Conservation (phyloP, 2,113 vertebrate species). For the Pangasianodon hypophthalmus region DNA sequence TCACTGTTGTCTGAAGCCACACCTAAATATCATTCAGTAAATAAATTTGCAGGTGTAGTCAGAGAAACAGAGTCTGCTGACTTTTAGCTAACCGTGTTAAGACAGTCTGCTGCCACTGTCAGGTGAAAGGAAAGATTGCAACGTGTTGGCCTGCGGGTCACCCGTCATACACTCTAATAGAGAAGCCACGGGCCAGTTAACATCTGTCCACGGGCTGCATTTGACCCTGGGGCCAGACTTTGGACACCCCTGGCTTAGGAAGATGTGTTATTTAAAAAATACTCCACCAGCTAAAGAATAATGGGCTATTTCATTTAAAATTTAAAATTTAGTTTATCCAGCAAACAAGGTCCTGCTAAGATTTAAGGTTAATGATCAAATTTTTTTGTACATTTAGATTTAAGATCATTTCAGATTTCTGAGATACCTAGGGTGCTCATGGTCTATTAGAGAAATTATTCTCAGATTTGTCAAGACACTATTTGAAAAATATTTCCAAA, state of each 20-base stretch:
- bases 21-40: neutral
- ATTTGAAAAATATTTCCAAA: neutral
- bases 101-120: neutral
- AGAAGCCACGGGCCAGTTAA: neutral
- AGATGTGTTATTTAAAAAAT: neutral
- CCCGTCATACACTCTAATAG: neutral
- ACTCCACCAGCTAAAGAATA: neutral
- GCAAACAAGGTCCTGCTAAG: neutral
- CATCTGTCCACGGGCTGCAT: no score
- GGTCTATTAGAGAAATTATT: neutral
- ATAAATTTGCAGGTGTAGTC: neutral
- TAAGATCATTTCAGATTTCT: neutral
- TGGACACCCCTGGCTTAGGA: neutral
- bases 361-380: neutral
- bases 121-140: neutral
- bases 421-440: neutral
- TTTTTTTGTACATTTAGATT: neutral
- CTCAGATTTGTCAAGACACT: neutral
- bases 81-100: neutral
- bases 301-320: neutral
- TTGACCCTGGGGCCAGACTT: neutral
- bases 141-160: neutral
- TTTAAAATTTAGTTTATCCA: neutral
- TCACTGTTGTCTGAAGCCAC: neutral
- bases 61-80: neutral